Conservation (phyloP, 2,113 vertebrate genomes). For the Macrotis lagotis region DNA sequence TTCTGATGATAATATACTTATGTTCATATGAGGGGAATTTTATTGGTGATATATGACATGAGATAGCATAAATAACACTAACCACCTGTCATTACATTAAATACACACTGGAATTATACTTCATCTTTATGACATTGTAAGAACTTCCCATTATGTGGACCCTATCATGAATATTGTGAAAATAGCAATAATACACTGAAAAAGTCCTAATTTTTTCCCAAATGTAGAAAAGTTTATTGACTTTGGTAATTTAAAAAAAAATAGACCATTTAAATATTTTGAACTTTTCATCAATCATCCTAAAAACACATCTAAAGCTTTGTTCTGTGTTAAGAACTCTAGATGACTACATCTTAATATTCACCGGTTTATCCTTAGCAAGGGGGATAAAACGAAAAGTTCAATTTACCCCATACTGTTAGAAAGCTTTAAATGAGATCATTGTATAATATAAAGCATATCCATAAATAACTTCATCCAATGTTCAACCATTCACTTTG, state of each 20-base stretch:
- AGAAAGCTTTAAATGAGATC: background rate
- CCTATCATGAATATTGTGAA: background rate
- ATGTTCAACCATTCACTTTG: background rate
- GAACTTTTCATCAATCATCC: background rate
- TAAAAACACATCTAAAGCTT: background rate
- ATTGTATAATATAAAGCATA: background rate
- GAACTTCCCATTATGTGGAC: background rate
- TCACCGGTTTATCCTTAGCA: background rate
- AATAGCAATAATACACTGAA: background rate
- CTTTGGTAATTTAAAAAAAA: background rate
- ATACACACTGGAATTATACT: background rate
- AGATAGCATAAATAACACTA: background rate
- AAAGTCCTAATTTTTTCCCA: background rate
- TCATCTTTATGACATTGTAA: background rate
- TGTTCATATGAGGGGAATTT: background rate
- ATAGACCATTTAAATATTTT: slow-evolving; percentile 26
- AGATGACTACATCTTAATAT: background rate
- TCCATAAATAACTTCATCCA: background rate
- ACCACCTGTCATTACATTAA: background rate
- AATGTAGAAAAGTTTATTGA: background rate
- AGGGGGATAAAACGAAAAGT: background rate
- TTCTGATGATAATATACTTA: background rate
- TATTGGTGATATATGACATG: background rate
- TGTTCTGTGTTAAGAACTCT: background rate
- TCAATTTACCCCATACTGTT: background rate